Evolutionary conservation across 2,113 vertebrate genomes (phyloP), one percentile per base, ranked within the genome.

Genomic region (Planiliza haematocheilus): DNA sequence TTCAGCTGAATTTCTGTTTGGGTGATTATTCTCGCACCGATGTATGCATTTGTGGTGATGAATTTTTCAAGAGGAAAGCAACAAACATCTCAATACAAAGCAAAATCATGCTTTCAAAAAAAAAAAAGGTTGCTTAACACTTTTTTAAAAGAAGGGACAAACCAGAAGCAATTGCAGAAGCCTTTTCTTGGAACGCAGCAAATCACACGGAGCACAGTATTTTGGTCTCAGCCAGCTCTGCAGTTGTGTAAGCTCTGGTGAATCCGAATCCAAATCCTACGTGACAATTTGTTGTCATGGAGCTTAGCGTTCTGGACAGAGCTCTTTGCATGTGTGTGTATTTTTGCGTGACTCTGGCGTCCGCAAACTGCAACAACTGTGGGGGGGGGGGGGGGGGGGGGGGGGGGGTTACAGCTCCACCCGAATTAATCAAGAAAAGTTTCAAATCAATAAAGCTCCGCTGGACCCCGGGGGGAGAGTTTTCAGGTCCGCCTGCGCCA

Each of bases 261-360:
- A 84, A 82, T 81, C 66, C 61, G 58, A 86, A 82, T 78, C 68
- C 63, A 84, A 85, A 88, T 82, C 76, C 73, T 64, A 75, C 71
- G 69, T 66, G 63, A 81, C 74, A 67, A 61, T 85, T 82, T 82
- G 66, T 82, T 82, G 70, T 77, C 63, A 66, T 71, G 70, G 81
- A 86, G 84, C 67, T 74, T 75, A 82, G 70, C 52, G 64, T 76
- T 73, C 42, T 38, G 61, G 67, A 63, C 71, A 45, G 18, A 62
- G 56, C 61, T 7, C 38, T 18, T 7, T 21, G 18, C 10, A 1
- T 11, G 9, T 16, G 11, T 50, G n/a, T 50, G 20, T 17, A 21
- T 37, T 1, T 56, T 2, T 79, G 37, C 56, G 21, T 45, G 0
- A 46, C 64, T 76, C 72, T 39, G 52, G 57, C 13, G 18, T 52